A percentile compares a stretch with the other conserved stretches of the same genome.
phyloP scores from a whole-genome alignment of 2,888 invertebrate species.

The Melanargia galathea region DNA sequence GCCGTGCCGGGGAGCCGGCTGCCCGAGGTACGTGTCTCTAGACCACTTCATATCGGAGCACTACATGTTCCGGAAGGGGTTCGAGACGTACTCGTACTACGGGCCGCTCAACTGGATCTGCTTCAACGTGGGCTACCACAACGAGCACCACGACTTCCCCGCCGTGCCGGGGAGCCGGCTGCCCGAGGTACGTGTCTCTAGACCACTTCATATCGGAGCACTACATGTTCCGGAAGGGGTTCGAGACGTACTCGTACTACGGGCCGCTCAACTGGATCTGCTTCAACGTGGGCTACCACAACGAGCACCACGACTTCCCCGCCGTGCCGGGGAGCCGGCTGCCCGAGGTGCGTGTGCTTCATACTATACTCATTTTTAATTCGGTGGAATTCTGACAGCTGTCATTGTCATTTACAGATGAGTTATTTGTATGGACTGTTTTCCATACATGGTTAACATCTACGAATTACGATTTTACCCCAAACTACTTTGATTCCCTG shows the following conservation, averaged over 20 bases:
- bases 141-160: conserved; percentile 99
- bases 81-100: conserved; percentile 99
- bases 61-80: conserved; percentile 77
- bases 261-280: conserved; percentile 98
- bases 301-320: conserved; percentile 99
- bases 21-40: conserved; percentile 87
- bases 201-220: conserved; percentile 88
- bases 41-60: conserved; percentile 88
- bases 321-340: conserved; percentile 96
- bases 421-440: too few species aligned
- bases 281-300: conserved; percentile 99
- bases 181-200: conserved; percentile 87
- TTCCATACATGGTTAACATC: too few species aligned
- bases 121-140: conserved; percentile 99
- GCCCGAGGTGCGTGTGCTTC: conserved; percentile 90
- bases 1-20: conserved; percentile 96
- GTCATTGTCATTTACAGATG: too few species aligned
- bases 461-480: too few species aligned
- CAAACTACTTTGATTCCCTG: too few species aligned
- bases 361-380: too few species aligned
- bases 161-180: conserved; percentile 96
- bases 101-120: conserved; percentile 98
- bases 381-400: too few species aligned
- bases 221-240: conserved; percentile 77
- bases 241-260: conserved; percentile 99